Conservation (phyloP, 2,113 vertebrate species). For the Corythaeola cristata region DNA sequence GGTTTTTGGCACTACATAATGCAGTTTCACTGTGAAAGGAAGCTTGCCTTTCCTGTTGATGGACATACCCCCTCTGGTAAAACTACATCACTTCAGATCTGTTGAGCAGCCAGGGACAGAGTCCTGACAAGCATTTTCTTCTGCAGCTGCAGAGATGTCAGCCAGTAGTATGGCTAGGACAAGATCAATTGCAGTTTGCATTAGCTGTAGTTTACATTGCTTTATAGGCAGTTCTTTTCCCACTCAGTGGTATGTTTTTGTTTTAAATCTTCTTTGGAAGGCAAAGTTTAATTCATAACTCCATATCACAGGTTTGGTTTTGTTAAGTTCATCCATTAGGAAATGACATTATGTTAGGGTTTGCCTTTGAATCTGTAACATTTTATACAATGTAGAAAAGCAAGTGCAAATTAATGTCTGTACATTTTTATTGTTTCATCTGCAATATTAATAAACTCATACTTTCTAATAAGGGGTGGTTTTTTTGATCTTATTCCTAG, state of each 20-base stretch:
- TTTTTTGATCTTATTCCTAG: neutral
- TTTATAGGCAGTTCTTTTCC: neutral
- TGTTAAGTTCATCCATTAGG: neutral
- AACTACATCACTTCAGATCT: neutral
- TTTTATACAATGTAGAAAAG: neutral
- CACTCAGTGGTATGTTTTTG: neutral
- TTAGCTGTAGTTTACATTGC: neutral
- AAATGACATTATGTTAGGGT: neutral
- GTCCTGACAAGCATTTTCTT: neutral
- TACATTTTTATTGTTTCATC: neutral
- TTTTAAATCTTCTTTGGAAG: neutral
- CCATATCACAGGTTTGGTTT: neutral
- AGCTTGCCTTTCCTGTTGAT: neutral
- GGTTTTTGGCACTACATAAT: neutral
- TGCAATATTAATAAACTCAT: neutral
- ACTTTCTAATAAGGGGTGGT: neutral
- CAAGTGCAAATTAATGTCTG: neutral
- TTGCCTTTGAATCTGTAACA: neutral
- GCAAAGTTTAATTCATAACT: neutral
- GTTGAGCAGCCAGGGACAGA: neutral
- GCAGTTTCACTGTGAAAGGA: neutral
- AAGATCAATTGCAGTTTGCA: neutral
- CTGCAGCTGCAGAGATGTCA: neutral
- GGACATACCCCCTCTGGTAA: neutral
- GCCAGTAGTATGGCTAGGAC: neutral